Base-by-base conservation (phyloP, 1,140 invertebrate genomes). In the Nasonia vitripennis region DNA sequence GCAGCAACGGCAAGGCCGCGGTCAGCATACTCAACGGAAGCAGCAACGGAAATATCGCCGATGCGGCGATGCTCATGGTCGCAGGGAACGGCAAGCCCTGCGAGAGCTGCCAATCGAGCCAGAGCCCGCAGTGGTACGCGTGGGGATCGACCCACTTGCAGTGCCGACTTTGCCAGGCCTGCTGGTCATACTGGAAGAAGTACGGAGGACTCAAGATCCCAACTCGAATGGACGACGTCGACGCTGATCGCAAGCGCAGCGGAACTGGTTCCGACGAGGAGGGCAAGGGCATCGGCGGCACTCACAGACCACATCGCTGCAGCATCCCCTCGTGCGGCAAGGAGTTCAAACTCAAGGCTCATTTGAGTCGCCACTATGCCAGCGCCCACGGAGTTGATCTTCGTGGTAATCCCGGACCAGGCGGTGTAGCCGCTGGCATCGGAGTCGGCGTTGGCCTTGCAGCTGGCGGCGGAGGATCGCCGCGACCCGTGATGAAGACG, bases 121-220 rank as follows among this genome's bases (percentile, higher is more conserved):
- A 91, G 73, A 91, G 91, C 73, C 94, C 94, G 87, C 97, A 99
- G 93, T 99, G 99, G 99, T 99, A 99, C 91, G 95, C 97, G 34
- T 99, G 98, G 98, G 98, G 97, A 75, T 98, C 97, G 68, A 95
- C 97, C 51, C 96, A 98, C 89, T 95, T 97, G 94, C 97, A 98
- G 89, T 98, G 97, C 93, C 96, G 98, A 86, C 93, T 99, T 14
- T 99, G 99, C 94, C 96, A 97, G 86, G 94, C 95, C 4, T 99
- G 99, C 94, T 99, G 98, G 98, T 95, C 95, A 51, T 99, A 99
- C 92, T 99, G 98, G 98, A 99, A 99, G 93, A 99, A 99, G 92
- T 99, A 99, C 93, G 99, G 98, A 81, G 99, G 98, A 87, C 95
- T 99, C 23, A 99, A 99, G 93, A 92, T 93, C 80, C 95, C 95